phyloP scores from a whole-genome alignment of 2,797 vertebrate species.

The Megalops cyprinoides region DNA sequence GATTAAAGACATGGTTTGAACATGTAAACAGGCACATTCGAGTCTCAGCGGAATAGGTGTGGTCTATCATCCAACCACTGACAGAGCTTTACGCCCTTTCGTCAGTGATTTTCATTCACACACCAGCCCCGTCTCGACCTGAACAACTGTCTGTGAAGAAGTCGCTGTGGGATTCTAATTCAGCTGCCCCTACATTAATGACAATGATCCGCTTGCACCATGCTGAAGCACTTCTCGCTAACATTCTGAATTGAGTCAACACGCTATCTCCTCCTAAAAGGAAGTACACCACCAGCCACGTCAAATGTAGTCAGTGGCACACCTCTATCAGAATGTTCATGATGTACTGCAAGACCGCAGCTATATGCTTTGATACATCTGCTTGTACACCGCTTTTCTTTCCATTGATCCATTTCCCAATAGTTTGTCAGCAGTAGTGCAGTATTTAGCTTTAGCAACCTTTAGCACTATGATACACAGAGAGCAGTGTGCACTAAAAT shows the following conservation, averaged over 20 bases:
- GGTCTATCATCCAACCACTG: slow-evolving; percentile 82
- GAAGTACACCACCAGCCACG: not conserved
- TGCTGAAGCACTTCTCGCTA: slow-evolving; percentile 16
- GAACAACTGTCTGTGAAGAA: slow-evolving; percentile 49
- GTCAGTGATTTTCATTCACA: slow-evolving; percentile 88
- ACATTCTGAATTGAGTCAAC: slow-evolving; percentile 37
- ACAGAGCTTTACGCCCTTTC: slow-evolving; percentile 88
- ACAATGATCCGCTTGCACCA: slow-evolving; percentile 22
- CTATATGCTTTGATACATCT: not conserved
- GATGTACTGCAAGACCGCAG: not conserved
- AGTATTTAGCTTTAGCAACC: slow-evolving; percentile 24
- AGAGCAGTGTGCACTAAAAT: slow-evolving; percentile 21
- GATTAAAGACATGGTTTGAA: slow-evolving; percentile 31
- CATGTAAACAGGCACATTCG: slow-evolving; percentile 52
- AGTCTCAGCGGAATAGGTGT: slow-evolving; percentile 64
- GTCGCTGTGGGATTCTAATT: slow-evolving; percentile 16
- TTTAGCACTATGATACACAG: slow-evolving; percentile 24
- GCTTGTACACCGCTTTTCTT: not conserved
- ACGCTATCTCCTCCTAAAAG: not conserved
- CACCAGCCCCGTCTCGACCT: slow-evolving; percentile 65
- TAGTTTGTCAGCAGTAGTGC: slow-evolving; percentile 20
- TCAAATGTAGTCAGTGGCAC: not conserved
- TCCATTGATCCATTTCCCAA: not conserved
- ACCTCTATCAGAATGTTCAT: not conserved
- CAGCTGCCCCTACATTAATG: slow-evolving; percentile 14